A percentile compares a stretch with the other conserved stretches of the same genome.
Conservation (phyloP, 2,797 vertebrate species). For the Pachyuromys duprasi region DNA sequence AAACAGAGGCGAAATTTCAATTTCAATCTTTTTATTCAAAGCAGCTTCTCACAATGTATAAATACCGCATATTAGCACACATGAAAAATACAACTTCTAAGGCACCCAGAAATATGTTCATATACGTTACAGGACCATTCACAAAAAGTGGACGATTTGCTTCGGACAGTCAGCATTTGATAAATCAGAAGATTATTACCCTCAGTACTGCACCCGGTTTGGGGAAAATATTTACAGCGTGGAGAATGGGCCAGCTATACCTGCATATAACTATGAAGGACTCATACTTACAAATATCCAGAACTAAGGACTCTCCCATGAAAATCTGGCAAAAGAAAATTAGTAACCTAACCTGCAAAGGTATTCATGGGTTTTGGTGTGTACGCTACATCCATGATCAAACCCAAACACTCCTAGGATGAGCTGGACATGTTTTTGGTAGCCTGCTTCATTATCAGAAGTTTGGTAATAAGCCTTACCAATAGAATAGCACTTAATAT, state of each 20-base stretch:
- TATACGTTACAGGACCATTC: slow-evolving; percentile 89
- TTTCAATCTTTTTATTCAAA: slow-evolving; percentile 95
- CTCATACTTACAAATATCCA: slow-evolving; percentile 88
- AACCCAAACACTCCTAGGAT: slow-evolving; percentile 84
- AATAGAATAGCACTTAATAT: slow-evolving; percentile 85
- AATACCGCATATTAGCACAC: slow-evolving; percentile 94
- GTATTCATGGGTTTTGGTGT: slow-evolving; percentile 86
- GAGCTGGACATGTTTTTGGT: slow-evolving; percentile 88
- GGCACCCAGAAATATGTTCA: slow-evolving; percentile 95
- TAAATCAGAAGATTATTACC: slow-evolving; percentile 88
- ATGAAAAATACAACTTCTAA: slow-evolving; percentile 95
- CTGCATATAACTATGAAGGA: slow-evolving; percentile 88
- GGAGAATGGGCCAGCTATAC: slow-evolving; percentile 87
- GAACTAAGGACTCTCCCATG: slow-evolving; percentile 87
- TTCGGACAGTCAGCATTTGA: slow-evolving; percentile 90
- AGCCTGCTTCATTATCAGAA: slow-evolving; percentile 88
- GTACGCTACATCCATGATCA: slow-evolving; percentile 83
- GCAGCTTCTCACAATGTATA: slow-evolving; percentile 93
- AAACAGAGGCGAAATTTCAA: slow-evolving; percentile 86
- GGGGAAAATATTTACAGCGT: slow-evolving; percentile 89
- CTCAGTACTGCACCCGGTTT: slow-evolving; percentile 86
- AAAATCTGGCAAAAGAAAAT: slow-evolving; percentile 87
- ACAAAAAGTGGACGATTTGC: slow-evolving; percentile 89
- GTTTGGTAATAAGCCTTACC: slow-evolving; percentile 91
- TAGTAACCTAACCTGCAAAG: slow-evolving; percentile 85